Evolutionary conservation across 2,113 vertebrate species (phyloP).

Genomic region (Apistogramma diplotaenia): DNA sequence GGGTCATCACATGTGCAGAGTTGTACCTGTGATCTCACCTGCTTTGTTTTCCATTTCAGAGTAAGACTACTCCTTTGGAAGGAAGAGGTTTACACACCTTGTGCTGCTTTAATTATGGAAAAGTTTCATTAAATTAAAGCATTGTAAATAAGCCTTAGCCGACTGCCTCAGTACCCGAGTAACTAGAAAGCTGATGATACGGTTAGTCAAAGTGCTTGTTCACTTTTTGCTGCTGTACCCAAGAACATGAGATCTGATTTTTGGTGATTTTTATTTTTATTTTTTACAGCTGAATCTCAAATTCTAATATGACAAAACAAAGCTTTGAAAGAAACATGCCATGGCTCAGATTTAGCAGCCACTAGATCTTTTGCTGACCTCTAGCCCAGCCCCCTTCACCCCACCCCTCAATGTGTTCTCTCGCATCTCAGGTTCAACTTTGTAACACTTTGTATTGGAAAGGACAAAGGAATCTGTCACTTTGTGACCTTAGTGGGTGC

Average conservation of each 20-base stretch:
- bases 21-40: not conserved
- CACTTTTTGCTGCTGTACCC: not conserved
- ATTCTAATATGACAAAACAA: not conserved
- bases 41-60: not conserved
- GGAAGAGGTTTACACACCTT: no score
- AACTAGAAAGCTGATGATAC: no score
- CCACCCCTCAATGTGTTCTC: not conserved
- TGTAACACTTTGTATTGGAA: no score
- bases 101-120: not conserved
- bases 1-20: not conserved
- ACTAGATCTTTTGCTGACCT: not conserved
- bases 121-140: not conserved
- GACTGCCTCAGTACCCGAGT: no score
- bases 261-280: not conserved
- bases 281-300: not conserved
- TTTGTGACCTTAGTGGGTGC: no score
- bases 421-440: not conserved
- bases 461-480: no score
- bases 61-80: not conserved
- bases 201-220: no score
- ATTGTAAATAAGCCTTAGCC: not conserved
- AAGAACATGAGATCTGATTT: not conserved
- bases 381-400: not conserved
- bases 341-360: not conserved
- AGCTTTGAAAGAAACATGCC: not conserved